Base-by-base conservation (phyloP, 1,140 invertebrate genomes). In the Scaptomyza pallida region DNA sequence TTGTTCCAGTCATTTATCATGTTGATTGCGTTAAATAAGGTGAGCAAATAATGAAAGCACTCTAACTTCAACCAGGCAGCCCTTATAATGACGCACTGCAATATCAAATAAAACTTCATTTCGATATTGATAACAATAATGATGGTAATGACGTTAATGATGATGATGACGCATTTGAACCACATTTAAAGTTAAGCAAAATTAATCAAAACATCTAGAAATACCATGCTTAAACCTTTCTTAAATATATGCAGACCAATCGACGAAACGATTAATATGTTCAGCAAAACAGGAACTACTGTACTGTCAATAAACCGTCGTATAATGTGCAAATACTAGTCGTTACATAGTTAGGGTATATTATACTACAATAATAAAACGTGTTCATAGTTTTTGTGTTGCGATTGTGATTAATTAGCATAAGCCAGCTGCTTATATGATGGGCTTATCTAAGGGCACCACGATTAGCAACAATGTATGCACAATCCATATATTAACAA, bases 11-110 rank as follows among this genome's bases (percentile, higher is more conserved):
- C 17, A 54, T 68, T 60, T 55, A 37, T 55, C 23, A 48, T 23
- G 40, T 65, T 52, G 52, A 59, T 68, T 81, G 73, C 73, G 78
- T 72, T 77, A 26, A 80, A 76, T 26, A 43, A 41, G 30, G 69
- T 9, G 64, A 47, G 72, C 37, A 76, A 76, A 75, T 17, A 64
- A 44, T 12, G 15, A 13, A 56, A 70, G 44, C 17, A 30, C 23
- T 44, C 41, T 30, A 57, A 9, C 8, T 30, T 30, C 17, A 64
- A 70, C 52, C 16, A 62, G 16, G 13, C n/a, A 51, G 57, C 48
- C 43, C 50, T 41, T 30, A 16, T 1, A 73, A 62, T 79, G 76
- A 79, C 75, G 75, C 75, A 78, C 70, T 72, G 37, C 4, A 17
- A 43, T 48, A n/a, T 50, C 51, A 70, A 55, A 41, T 48, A 13